Base-by-base conservation (phyloP, 1,140 invertebrate genomes). In the Holotrichia oblita region DNA sequence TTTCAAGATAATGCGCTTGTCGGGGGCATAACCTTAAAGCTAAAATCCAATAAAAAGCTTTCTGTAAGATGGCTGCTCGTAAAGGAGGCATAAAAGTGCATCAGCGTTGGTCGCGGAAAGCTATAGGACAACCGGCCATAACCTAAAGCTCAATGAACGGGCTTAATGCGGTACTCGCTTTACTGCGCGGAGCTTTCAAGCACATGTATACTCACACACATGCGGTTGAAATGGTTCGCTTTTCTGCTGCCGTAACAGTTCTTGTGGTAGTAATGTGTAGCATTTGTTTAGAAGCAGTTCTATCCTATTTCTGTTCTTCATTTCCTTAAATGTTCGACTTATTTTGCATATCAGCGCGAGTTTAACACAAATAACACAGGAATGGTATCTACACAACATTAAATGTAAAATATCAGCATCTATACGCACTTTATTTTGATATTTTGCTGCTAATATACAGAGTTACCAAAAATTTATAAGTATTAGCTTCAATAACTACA, bases 41-140 rank as follows among this genome's bases (percentile, higher is more conserved):
- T 79, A 24, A 69, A 44, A 72, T 79, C 72, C 81, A 79, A 81
- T 82, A 83, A 83, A 83, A 83, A 82, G 82, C 81, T 80, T 79
- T 80, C 79, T 42, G 74, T 83, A 84, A 84, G 83, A 84, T 84
- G 83, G 82, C 83, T 80, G 83, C 82, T 83, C 83, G 82, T 84
- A 84, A 84, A 83, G 79, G 80, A 81, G 82, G 82, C 80, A 81
- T 82, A 84, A 84, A 83, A 84, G 81, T 84, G 83, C 83, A 84
- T 82, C 83, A 80, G 80, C 40, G 83, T 82, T 79, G 78, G 82
- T 81, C 82, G 77, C 76, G 79, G 41, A 73, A 77, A 77, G 77
- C 80, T 59, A 83, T 84, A 84, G 83, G 83, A 82, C 83, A 83
- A 83, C 81, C 78, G 81, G 82, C 82, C 80, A 82, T 84, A 83